Evolutionary conservation across 2,888 invertebrate genomes (phyloP).

Genomic region (Pachycephus smyrnensis): DNA sequence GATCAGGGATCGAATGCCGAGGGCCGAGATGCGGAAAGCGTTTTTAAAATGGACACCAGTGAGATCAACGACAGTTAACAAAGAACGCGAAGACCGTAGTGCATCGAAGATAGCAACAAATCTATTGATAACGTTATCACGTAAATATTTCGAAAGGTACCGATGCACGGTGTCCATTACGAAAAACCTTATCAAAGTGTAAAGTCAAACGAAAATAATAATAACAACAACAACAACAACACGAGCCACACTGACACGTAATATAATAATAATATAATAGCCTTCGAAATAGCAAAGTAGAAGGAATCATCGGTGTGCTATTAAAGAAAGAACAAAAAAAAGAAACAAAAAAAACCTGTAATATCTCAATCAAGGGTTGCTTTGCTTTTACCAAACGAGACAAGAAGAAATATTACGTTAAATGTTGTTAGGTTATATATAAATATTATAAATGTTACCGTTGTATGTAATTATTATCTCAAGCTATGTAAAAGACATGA

Average conservation of each 20-base stretch:
- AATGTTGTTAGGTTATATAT: conserved; percentile 58
- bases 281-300: conserved; percentile 3
- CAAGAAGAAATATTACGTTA: conserved; percentile 49
- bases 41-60: neutral
- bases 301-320: conserved; percentile 11
- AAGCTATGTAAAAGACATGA: conserved; percentile 34
- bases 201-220: neutral
- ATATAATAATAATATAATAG: neutral
- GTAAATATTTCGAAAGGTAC: neutral
- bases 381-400: conserved; percentile 26
- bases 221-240: neutral
- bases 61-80: neutral
- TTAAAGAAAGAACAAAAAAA: neutral
- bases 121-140: neutral
- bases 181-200: neutral
- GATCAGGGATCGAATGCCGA: too few species aligned
- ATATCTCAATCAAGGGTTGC: conserved; percentile 15
- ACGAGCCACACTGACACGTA: neutral
- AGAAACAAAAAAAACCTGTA: conserved; percentile 3
- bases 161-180: neutral
- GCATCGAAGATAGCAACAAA: neutral
- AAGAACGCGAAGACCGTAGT: neutral
- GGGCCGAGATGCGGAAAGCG: too few species aligned
- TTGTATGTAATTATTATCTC: conserved; percentile 52
- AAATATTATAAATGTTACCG: conserved; percentile 59